Conservation (phyloP, 2,888 invertebrate genomes). For the Cremastinae sp. region DNA sequence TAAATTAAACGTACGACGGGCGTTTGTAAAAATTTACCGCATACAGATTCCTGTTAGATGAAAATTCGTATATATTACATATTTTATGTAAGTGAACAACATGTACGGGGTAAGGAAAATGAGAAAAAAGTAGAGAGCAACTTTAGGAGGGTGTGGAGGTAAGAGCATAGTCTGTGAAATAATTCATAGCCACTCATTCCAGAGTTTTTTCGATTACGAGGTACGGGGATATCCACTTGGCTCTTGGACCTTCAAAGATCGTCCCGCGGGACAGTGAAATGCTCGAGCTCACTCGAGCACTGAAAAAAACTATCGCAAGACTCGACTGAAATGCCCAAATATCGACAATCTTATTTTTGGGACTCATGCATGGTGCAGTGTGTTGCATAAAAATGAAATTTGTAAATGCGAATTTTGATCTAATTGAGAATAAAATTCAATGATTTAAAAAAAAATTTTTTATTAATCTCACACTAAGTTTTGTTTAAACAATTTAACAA, state of each 20-base stretch:
- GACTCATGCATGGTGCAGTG: no score
- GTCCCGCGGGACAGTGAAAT: constrained; percentile 47
- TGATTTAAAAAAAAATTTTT: no score
- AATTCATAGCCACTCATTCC: constrained; percentile 59
- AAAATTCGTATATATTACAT: not conserved
- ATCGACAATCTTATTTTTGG: no score
- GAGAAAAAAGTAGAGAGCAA: constrained; percentile 28
- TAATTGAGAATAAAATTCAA: no score
- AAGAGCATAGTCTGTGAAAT: constrained; percentile 42
- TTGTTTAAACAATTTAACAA: no score
- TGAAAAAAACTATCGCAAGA: constrained; percentile 19
- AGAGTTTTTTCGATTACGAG: constrained; percentile 57
- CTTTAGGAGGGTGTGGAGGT: constrained; percentile 36
- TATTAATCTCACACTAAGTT: no score
- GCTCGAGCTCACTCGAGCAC: constrained; percentile 36
- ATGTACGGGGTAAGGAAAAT: not conserved
- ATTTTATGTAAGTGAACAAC: not conserved
- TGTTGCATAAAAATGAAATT: no score
- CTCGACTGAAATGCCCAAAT: not conserved
- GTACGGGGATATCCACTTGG: constrained; percentile 46
- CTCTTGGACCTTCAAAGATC: constrained; percentile 44
- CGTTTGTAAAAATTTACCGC: not conserved
- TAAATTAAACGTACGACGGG: not conserved
- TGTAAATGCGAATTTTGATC: no score
- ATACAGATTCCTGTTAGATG: not conserved